Base-by-base conservation (phyloP, 2,113 vertebrate genomes). In the Pseudorasbora parva region DNA sequence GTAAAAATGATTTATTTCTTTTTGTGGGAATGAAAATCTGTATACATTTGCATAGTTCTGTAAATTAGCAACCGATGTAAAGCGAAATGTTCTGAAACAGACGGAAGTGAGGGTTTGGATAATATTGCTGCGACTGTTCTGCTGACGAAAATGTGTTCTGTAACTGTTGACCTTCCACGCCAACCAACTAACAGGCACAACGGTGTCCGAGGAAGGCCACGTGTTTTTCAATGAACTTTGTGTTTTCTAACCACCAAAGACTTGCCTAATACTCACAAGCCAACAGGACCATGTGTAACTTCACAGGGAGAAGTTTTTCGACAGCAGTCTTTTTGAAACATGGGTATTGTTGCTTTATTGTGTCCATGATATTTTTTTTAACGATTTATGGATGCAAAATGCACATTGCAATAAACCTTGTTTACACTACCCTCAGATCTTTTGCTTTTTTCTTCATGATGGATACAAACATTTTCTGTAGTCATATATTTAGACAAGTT, bases 341-440 rank as follows among this genome's bases (percentile, higher is more conserved):
- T 84, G 54, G 91, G 92, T 93, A 71, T 91, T 92, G 91, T 94
- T 94, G 93, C 92, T 91, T 88, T 88, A 91, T 88, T 90, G 92
- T 93, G 90, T 95, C 94, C 93, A 88, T 33, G 47, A 76, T 90
- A 88, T 77, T 87, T 92, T 90, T 91, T 87, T 87, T 82, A 89
- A 88, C 85, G 60, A 87, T 94, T 90, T 93, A 90, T 93, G 93
- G 92, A 95, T 94, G 91, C 93, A 74, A 87, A 90, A 92, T 94
- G 93, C 94, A 95, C 94, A 94, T 90, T 90, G 93, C 93, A 95
- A 95, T 95, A 95, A 95, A 95, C 92, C 92, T 89, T 94, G 93
- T 95, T 95, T 95, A 94, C 93, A 94, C 90, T 41, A 57, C 6
- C 15, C 69, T 78, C 47, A 30, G 7, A 68, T 27, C 27, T 57